Percentiles rank a stretch among this genome's conserved stretches.
Conservation (phyloP, 2,797 vertebrate genomes). For the Urophycis tenuis region DNA sequence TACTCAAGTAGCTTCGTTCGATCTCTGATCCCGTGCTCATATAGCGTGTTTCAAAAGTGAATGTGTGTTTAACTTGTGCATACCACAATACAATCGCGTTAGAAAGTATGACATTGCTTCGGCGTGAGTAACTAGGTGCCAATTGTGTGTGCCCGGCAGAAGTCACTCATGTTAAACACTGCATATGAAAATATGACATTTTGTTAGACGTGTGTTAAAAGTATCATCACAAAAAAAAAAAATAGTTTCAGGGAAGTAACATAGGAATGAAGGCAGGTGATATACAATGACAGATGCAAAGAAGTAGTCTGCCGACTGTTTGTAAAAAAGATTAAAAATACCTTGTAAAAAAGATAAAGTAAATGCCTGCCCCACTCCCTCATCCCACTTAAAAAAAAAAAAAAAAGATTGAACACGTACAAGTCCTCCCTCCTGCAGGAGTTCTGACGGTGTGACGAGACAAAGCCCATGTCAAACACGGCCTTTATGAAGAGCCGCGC, state of each 20-base stretch:
- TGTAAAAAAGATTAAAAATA: slow-evolving; percentile 39
- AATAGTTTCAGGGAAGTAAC: not conserved
- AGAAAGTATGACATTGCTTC: not conserved
- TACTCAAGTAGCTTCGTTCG: not conserved
- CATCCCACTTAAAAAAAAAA: slow-evolving; percentile 44
- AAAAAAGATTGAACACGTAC: slow-evolving; percentile 50
- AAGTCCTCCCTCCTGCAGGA: not conserved
- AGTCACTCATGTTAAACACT: not conserved
- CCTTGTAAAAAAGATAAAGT: slow-evolving; percentile 34
- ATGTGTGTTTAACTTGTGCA: not conserved
- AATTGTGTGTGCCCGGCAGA: too few relatives aligned
- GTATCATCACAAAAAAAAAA: not conserved
- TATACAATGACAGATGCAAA: not conserved
- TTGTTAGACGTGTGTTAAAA: not conserved
- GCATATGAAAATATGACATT: not conserved
- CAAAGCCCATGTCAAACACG: slow-evolving; percentile 52
- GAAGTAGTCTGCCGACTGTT: not conserved
- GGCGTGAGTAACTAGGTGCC: not conserved
- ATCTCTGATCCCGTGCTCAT: not conserved
- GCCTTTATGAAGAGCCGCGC: slow-evolving; percentile 59
- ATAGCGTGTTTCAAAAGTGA: not conserved
- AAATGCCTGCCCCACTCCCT: slow-evolving; percentile 37
- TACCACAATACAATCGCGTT: not conserved
- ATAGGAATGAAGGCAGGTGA: not conserved
- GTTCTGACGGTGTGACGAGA: slow-evolving; percentile 39